These are phyloP conservation scores for Tetramorium bicarinatum DNA, from an alignment of 2,888 invertebrate genomes.

Conservation along the genomic window DNA sequence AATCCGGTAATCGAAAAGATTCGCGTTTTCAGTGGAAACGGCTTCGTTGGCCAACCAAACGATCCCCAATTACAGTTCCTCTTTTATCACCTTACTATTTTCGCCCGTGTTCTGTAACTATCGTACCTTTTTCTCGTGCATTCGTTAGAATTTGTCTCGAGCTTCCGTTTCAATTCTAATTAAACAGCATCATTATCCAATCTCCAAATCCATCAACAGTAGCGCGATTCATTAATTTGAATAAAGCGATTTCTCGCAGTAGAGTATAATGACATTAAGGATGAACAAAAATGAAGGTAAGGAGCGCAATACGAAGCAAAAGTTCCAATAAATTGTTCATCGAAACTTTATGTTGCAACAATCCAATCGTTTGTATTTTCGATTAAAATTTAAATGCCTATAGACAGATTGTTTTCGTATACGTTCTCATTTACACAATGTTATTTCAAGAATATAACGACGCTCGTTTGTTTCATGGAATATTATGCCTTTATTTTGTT, in stretches of 20 bases:
- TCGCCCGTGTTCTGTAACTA: not conserved
- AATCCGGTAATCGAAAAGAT: constrained; percentile 58
- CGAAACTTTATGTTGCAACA: not conserved
- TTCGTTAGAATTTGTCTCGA: constrained; percentile 28
- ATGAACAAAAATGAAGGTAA: not conserved
- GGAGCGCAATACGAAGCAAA: not conserved
- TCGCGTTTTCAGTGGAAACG: constrained; percentile 38
- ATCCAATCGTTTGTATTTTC: constrained; percentile 4
- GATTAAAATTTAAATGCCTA: constrained; percentile 7
- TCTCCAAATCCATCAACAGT: not conserved
- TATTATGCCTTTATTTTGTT: not conserved
- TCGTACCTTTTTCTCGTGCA: constrained; percentile 8
- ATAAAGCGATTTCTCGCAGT: not conserved
- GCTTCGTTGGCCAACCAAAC: constrained; percentile 32
- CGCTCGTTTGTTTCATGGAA: not conserved
- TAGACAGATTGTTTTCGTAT: not conserved
- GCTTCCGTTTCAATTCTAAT: constrained; percentile 20
- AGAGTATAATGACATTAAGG: not conserved
- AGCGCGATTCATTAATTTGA: constrained; percentile 1
- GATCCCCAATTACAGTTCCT: constrained; percentile 47
- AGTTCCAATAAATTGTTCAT: not conserved
- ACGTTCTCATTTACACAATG: not conserved
- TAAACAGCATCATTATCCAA: constrained; percentile 1
- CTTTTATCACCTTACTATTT: constrained; percentile 37
- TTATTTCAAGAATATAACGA: not conserved